Evolutionary conservation across 1,140 invertebrate species (phyloP), one percentile per base, ranked within the genome.

Genomic region (Prorops nasuta): DNA sequence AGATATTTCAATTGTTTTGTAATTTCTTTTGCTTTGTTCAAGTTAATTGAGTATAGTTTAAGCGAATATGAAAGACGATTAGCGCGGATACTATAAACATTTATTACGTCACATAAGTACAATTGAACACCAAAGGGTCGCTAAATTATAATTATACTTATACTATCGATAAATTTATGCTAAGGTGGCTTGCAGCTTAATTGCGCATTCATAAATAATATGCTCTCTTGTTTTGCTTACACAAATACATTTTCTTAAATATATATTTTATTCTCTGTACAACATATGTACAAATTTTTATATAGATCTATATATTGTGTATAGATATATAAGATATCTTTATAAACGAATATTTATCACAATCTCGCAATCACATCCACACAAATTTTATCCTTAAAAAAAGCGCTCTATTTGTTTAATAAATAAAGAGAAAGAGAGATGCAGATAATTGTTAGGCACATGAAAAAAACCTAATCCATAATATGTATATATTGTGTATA

Each of bases 51-150:
- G n/a, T n/a, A n/a, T n/a, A n/a, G n/a, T n/a, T n/a, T n/a, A n/a
- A n/a, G n/a, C n/a, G n/a, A n/a, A n/a, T n/a, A n/a, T n/a, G n/a
- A n/a, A n/a, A n/a, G n/a, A n/a, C 31, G 37, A 31, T 37, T 17
- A 53, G 14, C 56, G 51, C 61, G 54, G 60, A 65, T 56, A 67
- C 65, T 72, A 68, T 72, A 72, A 74, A 72, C 67, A 72, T 74
- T 74, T 74, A 72, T 72, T 72, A 70, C 62, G 67, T 71, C 60
- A 71, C 64, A 67, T 74, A 72, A 76, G 68, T 76, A 75, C 71
- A 76, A 69, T 74, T 74, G 72, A 76, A 74, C 72, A 74, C 72
- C 71, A 57, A 76, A 51, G 65, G 71, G 66, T 64, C 56, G 51
- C 66, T 71, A 71, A 69, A 67, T 72, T 62, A 64, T 66, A 58